A percentile compares a stretch with the other conserved stretches of the same genome.
phyloP scores from a whole-genome alignment of 2,113 vertebrate species.

The Sylvicapra grimmia region DNA sequence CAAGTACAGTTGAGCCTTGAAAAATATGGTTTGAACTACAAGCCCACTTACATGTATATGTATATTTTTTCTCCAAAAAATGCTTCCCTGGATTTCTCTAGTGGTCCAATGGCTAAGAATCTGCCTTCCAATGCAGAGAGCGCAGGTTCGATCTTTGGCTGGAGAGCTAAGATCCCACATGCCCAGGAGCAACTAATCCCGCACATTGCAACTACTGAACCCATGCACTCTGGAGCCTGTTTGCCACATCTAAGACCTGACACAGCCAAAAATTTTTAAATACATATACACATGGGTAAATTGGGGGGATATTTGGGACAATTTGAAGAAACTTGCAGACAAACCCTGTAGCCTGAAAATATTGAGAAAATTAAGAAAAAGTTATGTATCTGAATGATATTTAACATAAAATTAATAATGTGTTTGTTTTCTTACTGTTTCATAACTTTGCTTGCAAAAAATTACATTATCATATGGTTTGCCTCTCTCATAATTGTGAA shows the following conservation, averaged over 20 bases:
- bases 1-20: neutral
- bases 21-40: neutral
- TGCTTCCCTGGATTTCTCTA: neutral
- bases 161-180: neutral
- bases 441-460: neutral
- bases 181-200: neutral
- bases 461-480: neutral
- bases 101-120: neutral
- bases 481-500: neutral
- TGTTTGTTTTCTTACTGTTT: neutral
- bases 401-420: neutral
- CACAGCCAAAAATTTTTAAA: neutral
- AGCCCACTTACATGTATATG: neutral
- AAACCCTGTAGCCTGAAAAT: neutral
- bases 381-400: neutral
- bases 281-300: neutral
- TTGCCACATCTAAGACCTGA: neutral
- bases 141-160: neutral
- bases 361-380: neutral
- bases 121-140: neutral
- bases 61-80: accelerated
- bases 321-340: neutral
- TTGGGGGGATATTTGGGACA: neutral
- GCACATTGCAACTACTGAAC: neutral
- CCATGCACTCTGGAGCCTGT: neutral